Conservation (phyloP, 2,888 invertebrate species). For the Stenolophus ochropezus region DNA sequence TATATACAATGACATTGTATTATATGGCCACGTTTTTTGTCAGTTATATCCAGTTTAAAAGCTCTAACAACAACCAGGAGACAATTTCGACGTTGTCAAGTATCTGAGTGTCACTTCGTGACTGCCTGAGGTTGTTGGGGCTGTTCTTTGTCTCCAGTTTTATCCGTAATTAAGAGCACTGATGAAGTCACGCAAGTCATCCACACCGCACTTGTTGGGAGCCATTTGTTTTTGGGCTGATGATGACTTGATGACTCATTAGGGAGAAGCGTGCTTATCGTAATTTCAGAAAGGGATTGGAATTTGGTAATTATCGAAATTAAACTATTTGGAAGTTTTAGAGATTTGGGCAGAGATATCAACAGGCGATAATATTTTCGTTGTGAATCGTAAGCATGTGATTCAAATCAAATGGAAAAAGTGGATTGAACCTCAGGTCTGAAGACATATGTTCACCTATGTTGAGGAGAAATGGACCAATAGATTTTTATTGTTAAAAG, state of each 20-base stretch:
- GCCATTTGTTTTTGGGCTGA: constrained; percentile 9
- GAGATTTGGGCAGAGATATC: background rate
- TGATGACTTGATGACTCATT: constrained; percentile 6
- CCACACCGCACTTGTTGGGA: background rate
- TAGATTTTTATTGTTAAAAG: no score
- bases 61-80: background rate
- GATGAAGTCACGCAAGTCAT: constrained; percentile 53
- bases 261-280: background rate
- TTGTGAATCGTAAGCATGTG: background rate
- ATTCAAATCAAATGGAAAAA: background rate
- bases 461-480: no score
- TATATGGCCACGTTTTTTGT: no score
- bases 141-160: constrained; percentile 51
- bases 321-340: background rate
- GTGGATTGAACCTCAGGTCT: no score
- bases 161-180: constrained; percentile 53
- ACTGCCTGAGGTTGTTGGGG: constrained; percentile 23
- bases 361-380: background rate
- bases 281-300: background rate
- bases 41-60: no score
- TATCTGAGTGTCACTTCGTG: no score
- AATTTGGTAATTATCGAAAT: background rate
- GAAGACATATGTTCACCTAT: no score
- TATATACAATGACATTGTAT: no score
- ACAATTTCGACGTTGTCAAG: background rate